Percentiles rank a stretch among this genome's conserved stretches.
Evolutionary conservation across 2,797 vertebrate species (phyloP).

Genomic region (Cyclopterus lumpus): DNA sequence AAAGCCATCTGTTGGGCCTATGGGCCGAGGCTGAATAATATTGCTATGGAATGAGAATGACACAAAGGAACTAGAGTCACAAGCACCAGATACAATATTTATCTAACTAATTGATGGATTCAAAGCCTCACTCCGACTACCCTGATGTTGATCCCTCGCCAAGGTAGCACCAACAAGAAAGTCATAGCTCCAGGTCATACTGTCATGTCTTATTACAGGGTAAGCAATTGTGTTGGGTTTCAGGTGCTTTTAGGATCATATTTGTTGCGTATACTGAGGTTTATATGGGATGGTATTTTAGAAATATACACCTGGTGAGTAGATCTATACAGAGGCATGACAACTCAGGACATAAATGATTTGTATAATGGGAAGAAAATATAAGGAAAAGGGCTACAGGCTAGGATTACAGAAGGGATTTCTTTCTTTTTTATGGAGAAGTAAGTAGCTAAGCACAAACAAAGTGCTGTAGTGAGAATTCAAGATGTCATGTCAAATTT

Average conservation of each 20-base stretch:
- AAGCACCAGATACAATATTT: conserved; percentile 78
- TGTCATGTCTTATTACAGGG: conserved; percentile 38
- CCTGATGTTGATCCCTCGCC: conserved; percentile 23
- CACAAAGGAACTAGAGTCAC: conserved; percentile 77
- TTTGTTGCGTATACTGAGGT: conserved; percentile 15
- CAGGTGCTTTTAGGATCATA: conserved; percentile 2
- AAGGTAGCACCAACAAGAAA: conserved; percentile 29
- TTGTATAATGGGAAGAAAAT: neutral
- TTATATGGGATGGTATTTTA: conserved; percentile 9
- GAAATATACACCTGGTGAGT: conserved; percentile 1
- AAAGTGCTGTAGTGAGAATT: conserved; percentile 31
- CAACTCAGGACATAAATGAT: conserved; percentile 22
- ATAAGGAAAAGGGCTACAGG: neutral
- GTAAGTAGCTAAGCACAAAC: conserved; percentile 34
- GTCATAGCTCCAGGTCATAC: conserved; percentile 30
- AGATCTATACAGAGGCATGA: conserved; percentile 14
- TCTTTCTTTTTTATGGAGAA: neutral
- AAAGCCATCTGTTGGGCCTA: conserved; percentile 81
- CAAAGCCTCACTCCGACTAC: conserved; percentile 32
- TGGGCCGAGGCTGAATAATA: conserved; percentile 85
- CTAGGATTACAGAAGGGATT: conserved; percentile 3
- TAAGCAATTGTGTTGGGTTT: neutral
- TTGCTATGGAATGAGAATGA: conserved; percentile 78
- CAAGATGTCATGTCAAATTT: conserved; percentile 50
- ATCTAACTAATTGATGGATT: conserved; percentile 67